These are phyloP conservation scores for Leucosticte australis DNA, from an alignment of 2,113 vertebrate genomes.

Conservation along the genomic window DNA sequence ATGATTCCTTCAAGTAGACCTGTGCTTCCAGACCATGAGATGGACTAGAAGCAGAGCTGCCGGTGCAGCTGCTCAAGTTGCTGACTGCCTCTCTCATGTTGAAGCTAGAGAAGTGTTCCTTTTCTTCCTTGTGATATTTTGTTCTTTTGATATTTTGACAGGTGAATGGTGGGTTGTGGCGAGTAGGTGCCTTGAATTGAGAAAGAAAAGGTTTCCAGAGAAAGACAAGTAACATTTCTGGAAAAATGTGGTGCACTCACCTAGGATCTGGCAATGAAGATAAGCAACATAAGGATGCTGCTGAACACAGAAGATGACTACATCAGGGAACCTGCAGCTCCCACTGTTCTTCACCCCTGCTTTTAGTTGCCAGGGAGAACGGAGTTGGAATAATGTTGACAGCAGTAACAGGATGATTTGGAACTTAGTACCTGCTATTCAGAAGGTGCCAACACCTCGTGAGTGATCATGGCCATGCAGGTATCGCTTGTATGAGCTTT, in stretches of 20 bases:
- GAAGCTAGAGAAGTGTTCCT: not conserved
- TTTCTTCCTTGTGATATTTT: not conserved
- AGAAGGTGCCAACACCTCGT: not conserved
- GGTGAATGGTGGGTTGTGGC: not conserved
- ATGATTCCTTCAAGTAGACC: not conserved
- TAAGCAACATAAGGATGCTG: not conserved
- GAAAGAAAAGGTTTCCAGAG: not conserved
- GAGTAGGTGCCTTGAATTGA: not conserved
- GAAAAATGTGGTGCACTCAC: not conserved
- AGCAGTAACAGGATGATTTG: not conserved
- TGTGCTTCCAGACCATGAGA: not conserved
- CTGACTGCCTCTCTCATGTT: not conserved
- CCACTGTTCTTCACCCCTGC: not conserved
- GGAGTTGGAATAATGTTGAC: not conserved
- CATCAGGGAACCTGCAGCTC: not conserved
- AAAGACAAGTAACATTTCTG: not conserved
- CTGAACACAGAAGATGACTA: not conserved
- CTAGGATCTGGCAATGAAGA: not conserved
- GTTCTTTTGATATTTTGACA: not conserved
- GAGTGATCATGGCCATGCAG: not conserved
- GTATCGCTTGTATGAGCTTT: not conserved
- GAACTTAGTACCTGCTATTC: not conserved
- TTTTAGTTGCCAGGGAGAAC: not conserved
- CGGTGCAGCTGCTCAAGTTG: not conserved
- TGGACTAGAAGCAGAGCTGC: not conserved